Conservation (phyloP, 2,888 invertebrate genomes). For the Ennomos fuscantarius region DNA sequence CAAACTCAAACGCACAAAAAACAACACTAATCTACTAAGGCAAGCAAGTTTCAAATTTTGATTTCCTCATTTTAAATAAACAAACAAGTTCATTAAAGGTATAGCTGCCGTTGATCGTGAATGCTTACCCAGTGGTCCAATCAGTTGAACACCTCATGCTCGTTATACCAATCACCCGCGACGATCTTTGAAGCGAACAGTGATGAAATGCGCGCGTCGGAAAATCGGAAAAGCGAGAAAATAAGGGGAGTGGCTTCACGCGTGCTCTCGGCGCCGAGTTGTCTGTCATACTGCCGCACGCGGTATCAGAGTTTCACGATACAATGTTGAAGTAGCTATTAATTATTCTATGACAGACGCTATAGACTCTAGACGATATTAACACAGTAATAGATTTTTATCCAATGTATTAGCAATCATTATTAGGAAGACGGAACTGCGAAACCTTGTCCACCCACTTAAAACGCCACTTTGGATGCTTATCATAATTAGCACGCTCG, state of each 20-base stretch:
- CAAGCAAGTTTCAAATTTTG: conserved; percentile 21
- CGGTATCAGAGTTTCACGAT: conserved; percentile 3
- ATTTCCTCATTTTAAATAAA: conserved; percentile 16
- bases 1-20: neutral
- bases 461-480: no score
- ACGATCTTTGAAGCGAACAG: conserved; percentile 19
- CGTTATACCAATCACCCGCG: conserved; percentile 27
- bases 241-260: conserved; percentile 14
- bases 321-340: no score
- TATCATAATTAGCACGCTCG: no score
- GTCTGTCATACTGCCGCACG: conserved; percentile 38
- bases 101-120: neutral
- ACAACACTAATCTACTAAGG: neutral
- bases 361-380: no score
- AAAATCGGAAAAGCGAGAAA: conserved; percentile 40
- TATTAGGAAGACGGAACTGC: no score
- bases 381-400: no score
- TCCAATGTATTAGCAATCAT: no score
- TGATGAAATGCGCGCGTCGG: conserved; percentile 30
- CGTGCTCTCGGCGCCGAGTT: conserved; percentile 31
- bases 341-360: no score
- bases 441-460: no score
- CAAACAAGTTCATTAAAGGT: conserved; percentile 3
- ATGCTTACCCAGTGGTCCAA: conserved; percentile 24
- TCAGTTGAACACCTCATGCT: conserved; percentile 19